These are phyloP conservation scores for Reinhardtius hippoglossoides DNA, from an alignment of 2,113 vertebrate species.

Conservation along the genomic window DNA sequence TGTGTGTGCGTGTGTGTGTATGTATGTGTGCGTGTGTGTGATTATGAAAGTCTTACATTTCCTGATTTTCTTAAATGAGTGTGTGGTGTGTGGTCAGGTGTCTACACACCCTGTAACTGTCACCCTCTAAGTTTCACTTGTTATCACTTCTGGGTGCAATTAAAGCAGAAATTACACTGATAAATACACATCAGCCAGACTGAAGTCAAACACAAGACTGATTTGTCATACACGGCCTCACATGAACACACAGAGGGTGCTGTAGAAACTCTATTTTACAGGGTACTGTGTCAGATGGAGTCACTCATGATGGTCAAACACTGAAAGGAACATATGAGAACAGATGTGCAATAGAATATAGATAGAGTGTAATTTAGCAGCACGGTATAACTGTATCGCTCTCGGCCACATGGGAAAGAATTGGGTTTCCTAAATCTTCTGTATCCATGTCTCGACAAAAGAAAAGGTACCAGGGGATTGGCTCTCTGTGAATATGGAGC, in stretches of 20 bases:
- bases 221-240: conserved; percentile 8
- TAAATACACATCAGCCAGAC: conserved; percentile 7
- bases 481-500: conserved; percentile 27
- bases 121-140: not conserved
- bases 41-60: no score
- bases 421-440: conserved; percentile 26
- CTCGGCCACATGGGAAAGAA: not conserved
- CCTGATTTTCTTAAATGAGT: no score
- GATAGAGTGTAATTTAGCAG: not conserved
- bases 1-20: no score
- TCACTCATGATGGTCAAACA: not conserved
- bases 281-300: not conserved
- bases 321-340: no score
- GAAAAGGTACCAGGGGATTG: conserved; percentile 19
- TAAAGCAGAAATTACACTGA: not conserved
- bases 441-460: conserved; percentile 19
- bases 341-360: not conserved
- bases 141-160: conserved; percentile 7
- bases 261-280: not conserved
- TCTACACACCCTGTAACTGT: conserved; percentile 46
- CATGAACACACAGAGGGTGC: not conserved
- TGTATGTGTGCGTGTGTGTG: no score
- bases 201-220: not conserved
- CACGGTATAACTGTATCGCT: not conserved
- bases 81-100: conserved; percentile 3